These are phyloP conservation scores for Caenorhabditis brenneri DNA, from an alignment of 1,140 invertebrate species.

Conservation along the genomic window DNA sequence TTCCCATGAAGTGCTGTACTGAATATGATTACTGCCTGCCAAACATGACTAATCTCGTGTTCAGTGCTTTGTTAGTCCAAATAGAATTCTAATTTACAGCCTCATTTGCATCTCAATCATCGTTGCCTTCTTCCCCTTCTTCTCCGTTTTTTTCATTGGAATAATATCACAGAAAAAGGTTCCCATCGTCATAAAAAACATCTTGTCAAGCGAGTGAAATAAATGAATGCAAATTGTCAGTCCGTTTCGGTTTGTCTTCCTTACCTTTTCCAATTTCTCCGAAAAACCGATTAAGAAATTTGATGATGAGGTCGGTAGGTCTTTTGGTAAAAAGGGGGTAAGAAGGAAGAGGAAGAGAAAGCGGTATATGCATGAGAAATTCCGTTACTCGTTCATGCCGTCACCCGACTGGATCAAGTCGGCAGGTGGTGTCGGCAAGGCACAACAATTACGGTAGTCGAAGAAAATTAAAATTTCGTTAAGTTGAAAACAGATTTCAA, in stretches of 20 bases:
- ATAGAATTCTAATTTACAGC: slow-evolving; percentile 36
- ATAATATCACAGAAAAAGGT: slow-evolving; percentile 8
- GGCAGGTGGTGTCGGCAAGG: not conserved
- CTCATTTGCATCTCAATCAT: slow-evolving; percentile 27
- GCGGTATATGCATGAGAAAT: slow-evolving; percentile 17
- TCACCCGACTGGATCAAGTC: slow-evolving; percentile 20
- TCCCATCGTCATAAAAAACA: slow-evolving; percentile 38
- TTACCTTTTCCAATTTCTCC: not conserved
- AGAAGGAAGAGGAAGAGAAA: not conserved
- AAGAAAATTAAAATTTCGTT: not conserved
- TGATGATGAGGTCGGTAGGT: slow-evolving; percentile 41
- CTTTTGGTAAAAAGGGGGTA: slow-evolving; percentile 26
- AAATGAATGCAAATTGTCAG: slow-evolving; percentile 33
- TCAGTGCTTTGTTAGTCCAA: slow-evolving; percentile 7
- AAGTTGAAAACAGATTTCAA: not conserved
- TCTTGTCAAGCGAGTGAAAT: slow-evolving; percentile 5
- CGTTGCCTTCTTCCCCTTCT: not conserved
- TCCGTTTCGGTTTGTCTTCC: slow-evolving; percentile 21
- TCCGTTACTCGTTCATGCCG: slow-evolving; percentile 14
- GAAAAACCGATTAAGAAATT: slow-evolving; percentile 33
- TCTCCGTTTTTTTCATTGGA: not conserved
- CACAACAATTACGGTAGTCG: not conserved
- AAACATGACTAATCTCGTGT: slow-evolving; percentile 26
- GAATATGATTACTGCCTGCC: slow-evolving; percentile 28
- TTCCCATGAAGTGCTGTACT: slow-evolving; percentile 27